phyloP scores from a whole-genome alignment of 2,113 vertebrate species.

The Trematocara zebra region DNA sequence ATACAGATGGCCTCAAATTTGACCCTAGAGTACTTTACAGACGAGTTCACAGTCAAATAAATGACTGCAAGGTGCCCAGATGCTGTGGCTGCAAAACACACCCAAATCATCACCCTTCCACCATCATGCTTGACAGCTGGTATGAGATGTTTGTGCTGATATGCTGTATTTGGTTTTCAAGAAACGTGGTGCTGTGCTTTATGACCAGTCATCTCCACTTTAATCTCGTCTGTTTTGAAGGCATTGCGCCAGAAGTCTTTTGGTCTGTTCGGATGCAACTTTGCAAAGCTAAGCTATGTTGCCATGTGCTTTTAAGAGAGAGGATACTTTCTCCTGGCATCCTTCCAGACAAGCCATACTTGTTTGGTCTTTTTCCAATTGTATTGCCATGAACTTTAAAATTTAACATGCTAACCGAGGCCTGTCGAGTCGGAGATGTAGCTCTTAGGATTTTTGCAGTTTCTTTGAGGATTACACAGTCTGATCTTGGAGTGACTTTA shows the following conservation, averaged over 20 bases:
- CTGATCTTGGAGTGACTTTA: not conserved
- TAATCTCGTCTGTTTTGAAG: not conserved
- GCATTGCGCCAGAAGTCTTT: not conserved
- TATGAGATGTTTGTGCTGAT: not conserved
- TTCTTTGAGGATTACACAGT: not conserved
- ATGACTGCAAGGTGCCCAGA: not conserved
- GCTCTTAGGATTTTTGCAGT: not conserved
- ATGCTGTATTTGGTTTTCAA: not conserved
- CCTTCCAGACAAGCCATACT: not conserved
- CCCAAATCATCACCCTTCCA: not conserved
- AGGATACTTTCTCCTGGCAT: not conserved
- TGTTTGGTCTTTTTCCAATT: not conserved
- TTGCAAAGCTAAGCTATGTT: not conserved
- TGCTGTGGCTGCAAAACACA: not conserved
- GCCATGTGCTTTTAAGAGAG: not conserved
- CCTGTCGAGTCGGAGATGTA: not conserved
- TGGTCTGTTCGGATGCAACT: not conserved
- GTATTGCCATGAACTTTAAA: not conserved
- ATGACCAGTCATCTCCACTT: not conserved
- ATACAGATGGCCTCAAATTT: not conserved
- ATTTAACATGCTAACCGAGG: not conserved
- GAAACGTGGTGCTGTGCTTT: not conserved
- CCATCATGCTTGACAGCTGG: not conserved
- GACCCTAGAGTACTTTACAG: not conserved
- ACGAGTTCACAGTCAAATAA: not conserved